phyloP scores from a whole-genome alignment of 2,888 invertebrate genomes.

The Thalpophila matura region DNA sequence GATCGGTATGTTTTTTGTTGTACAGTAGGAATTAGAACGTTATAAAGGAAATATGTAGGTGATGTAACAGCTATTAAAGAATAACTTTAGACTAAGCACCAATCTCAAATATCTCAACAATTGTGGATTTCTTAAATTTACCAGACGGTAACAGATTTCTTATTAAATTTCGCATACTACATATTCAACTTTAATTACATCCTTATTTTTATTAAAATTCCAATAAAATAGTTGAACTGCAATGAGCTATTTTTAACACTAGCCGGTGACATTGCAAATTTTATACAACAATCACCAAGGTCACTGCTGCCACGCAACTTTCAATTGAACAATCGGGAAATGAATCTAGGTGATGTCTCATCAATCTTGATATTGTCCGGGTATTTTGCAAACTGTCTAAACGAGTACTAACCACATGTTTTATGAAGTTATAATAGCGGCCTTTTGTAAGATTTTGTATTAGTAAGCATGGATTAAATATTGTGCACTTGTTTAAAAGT shows the following conservation, averaged over 20 bases:
- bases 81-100: neutral
- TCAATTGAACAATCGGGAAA: conserved; percentile 29
- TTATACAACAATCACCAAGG: conserved; percentile 31
- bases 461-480: conserved; percentile 18
- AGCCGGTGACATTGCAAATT: conserved; percentile 18
- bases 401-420: neutral
- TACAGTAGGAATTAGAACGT: conserved; percentile 21
- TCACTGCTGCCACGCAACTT: conserved; percentile 18
- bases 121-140: neutral
- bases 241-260: conserved; percentile 18
- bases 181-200: neutral
- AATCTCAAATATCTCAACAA: neutral
- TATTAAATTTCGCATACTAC: neutral
- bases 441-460: conserved; percentile 22
- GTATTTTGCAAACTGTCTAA: conserved; percentile 35
- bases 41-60: conserved; percentile 22
- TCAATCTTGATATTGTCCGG: conserved; percentile 14
- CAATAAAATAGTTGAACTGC: neutral
- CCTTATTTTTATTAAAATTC: neutral
- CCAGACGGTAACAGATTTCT: neutral
- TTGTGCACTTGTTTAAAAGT: conserved; percentile 11
- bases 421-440: conserved; percentile 6
- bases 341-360: conserved; percentile 7
- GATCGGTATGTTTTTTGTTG: conserved; percentile 35
- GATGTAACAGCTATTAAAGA: neutral